Evolutionary conservation across 2,113 vertebrate species (phyloP), one percentile per base, ranked within the genome.

Genomic region (Chiloscyllium plagiosum): DNA sequence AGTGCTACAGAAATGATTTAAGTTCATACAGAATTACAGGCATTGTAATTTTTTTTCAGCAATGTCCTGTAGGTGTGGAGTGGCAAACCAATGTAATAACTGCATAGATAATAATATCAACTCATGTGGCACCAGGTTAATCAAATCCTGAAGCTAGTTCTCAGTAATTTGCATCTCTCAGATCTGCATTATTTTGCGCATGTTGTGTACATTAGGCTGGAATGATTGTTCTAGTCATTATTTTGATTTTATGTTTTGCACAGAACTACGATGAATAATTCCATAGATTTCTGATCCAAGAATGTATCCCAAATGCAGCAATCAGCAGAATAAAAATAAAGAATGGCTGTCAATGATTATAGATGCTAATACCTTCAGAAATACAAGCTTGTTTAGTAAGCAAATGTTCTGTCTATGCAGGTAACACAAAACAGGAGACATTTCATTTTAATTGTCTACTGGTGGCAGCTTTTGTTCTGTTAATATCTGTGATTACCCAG

Each of bases 141-240:
- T 72, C 72, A 56, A 61, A 22, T 94, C 8, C 37, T 68, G 93
- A 12, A 95, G n/a, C 90, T 1, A 95, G 37, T 70, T 47, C 94
- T 95, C 94, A 95, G 94, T 52, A 52, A 95, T 52, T 95, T 95
- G 29, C 37, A 72, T 95, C 37, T 29, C 42, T 95, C 72, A 72
- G 68, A 95, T 95, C 94, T 12, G 68, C 72, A 95, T 72, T 72
- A 95, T 2, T 94, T 86, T 37, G 5, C 69, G 24, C 69, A 52
- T 20, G 37, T 29, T 72, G 68, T 65, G 24, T 37, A 92, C 6
- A 72, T 5, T 72, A 42, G 8, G 42, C 22, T 95, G 26, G 26
- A 72, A 95, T 72, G 37, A 94, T 72, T 70, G 50, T 95, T n/a
- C 12, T 5, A 50, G 22, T 29, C 69, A 26, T 69, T 70, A 72